Evolutionary conservation across 2,797 vertebrate species (phyloP).

Genomic region (Spondyliosoma cantharus): DNA sequence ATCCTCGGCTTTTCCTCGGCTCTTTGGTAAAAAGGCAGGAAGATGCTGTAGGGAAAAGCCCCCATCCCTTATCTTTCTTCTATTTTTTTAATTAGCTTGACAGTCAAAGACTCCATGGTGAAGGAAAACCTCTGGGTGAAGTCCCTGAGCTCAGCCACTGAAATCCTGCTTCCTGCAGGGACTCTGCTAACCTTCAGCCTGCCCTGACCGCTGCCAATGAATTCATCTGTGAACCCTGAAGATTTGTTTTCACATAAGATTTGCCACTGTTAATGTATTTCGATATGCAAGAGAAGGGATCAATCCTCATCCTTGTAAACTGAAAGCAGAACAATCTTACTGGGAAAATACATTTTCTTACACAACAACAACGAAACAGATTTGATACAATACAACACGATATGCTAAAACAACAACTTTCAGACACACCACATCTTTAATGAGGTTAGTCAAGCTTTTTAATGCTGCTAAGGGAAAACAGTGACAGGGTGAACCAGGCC

Average conservation of each 20-base stretch:
- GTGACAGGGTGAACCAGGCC: slow-evolving; percentile 37
- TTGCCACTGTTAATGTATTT: slow-evolving; percentile 13
- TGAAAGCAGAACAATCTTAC: slow-evolving; percentile 8
- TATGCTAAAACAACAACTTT: not conserved
- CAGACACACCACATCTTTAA: slow-evolving; percentile 8
- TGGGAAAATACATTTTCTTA: not conserved
- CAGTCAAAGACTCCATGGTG: slow-evolving; percentile 40
- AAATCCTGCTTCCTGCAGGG: slow-evolving; percentile 28
- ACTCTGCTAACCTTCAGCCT: slow-evolving; percentile 41
- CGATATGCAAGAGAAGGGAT: slow-evolving; percentile 15
- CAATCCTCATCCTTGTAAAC: not conserved
- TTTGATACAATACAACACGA: not conserved
- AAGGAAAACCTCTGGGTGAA: slow-evolving; percentile 43
- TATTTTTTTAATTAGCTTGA: slow-evolving; percentile 59
- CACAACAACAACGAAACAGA: not conserved
- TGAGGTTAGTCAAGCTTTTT: slow-evolving; percentile 18
- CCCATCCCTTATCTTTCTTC: slow-evolving; percentile 30
- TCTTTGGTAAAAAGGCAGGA: slow-evolving; percentile 33
- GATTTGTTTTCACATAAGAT: slow-evolving; percentile 25
- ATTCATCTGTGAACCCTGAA: slow-evolving; percentile 6
- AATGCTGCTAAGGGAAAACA: slow-evolving; percentile 15
- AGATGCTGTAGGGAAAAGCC: slow-evolving; percentile 40
- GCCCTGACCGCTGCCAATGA: slow-evolving; percentile 37
- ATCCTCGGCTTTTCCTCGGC: slow-evolving; percentile 38
- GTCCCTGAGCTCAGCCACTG: slow-evolving; percentile 24